Conservation (phyloP, 2,113 vertebrate genomes). For the Cryptoleucopteryx plumbea region DNA sequence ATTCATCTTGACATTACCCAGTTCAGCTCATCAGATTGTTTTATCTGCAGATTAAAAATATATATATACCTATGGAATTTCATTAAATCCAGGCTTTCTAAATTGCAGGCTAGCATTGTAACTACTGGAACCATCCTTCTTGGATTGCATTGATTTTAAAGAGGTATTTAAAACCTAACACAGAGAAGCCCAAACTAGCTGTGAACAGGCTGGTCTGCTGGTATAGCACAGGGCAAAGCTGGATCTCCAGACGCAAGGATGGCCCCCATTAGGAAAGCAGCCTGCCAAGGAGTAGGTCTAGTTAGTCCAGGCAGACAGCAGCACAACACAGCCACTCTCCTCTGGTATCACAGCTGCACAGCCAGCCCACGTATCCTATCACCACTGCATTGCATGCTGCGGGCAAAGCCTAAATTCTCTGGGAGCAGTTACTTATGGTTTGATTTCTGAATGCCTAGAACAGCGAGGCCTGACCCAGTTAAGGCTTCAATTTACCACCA, state of each 20-base stretch:
- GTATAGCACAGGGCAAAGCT: neutral
- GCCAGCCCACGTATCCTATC: neutral
- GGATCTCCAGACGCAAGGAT: neutral
- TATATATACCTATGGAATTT: neutral
- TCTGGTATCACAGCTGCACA: too few relatives aligned
- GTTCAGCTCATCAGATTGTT: neutral
- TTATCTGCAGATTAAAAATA: neutral
- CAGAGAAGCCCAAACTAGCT: neutral
- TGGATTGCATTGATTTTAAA: neutral
- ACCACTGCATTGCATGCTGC: accelerated
- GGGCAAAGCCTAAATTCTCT: neutral
- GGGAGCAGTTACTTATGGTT: neutral
- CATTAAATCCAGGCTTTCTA: neutral
- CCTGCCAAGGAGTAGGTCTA: neutral
- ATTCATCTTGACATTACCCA: neutral
- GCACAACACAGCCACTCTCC: neutral
- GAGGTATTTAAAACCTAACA: neutral
- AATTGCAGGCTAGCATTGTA: neutral
- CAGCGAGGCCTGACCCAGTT: neutral
- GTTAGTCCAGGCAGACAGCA: neutral
- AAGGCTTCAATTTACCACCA: neutral
- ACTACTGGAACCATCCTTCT: neutral
- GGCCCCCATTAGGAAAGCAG: neutral
- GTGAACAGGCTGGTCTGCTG: neutral
- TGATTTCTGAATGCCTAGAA: neutral